Conservation (phyloP, 2,797 vertebrate genomes). For the Rhinophrynus dorsalis region DNA sequence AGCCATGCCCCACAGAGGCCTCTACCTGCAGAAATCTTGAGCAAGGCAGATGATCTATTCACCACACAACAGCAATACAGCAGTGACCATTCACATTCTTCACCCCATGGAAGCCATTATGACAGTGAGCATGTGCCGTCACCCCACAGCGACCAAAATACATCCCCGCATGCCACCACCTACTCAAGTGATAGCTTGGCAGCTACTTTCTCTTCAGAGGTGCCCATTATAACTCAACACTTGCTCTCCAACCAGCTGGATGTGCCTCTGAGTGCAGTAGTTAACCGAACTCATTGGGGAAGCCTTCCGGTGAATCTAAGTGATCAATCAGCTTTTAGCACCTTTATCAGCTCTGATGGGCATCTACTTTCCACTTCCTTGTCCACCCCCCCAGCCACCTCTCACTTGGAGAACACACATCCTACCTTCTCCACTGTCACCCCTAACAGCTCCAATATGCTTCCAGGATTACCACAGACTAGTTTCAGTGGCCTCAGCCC, state of each 20-base stretch:
- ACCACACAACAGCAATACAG: conserved; percentile 83
- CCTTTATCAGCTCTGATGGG: conserved; percentile 87
- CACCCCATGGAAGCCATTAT: conserved; percentile 93
- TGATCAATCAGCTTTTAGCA: conserved; percentile 89
- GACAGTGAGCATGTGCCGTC: conserved; percentile 93
- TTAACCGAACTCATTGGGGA: conserved; percentile 90
- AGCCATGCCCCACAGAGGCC: conserved; percentile 81
- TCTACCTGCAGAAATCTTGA: conserved; percentile 81
- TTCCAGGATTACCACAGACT: conserved; percentile 90
- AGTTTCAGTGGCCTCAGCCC: conserved; percentile 83
- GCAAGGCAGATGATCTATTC: conserved; percentile 84
- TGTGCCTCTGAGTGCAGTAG: conserved; percentile 86
- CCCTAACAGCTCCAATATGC: conserved; percentile 78
- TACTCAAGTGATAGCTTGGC: conserved; percentile 74
- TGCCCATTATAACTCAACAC: conserved; percentile 84
- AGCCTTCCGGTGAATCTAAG: conserved; percentile 85
- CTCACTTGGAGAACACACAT: conserved; percentile 90
- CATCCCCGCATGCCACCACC: conserved; percentile 84
- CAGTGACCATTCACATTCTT: conserved; percentile 81
- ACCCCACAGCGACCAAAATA: conserved; percentile 94
- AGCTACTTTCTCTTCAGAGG: conserved; percentile 86
- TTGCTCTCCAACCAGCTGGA: conserved; percentile 81
- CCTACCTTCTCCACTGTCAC: conserved; percentile 86
- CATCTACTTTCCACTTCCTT: conserved; percentile 96
- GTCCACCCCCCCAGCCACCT: conserved; percentile 91